Evolutionary conservation across 2,888 invertebrate species (phyloP).

Genomic region (Drosophila putrida): DNA sequence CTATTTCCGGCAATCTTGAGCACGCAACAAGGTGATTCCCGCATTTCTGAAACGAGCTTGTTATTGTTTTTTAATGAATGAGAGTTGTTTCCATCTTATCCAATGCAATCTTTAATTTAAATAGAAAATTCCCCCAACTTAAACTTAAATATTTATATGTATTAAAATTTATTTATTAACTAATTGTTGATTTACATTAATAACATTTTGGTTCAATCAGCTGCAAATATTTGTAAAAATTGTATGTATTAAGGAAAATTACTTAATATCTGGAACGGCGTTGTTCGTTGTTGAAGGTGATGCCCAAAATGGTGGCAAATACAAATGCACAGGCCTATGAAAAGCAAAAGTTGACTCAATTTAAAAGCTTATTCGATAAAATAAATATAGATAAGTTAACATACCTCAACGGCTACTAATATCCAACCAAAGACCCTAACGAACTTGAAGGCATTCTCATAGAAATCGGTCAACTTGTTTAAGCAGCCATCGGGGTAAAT

Average conservation of each 20-base stretch:
- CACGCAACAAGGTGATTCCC: background rate
- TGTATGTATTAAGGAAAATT: background rate
- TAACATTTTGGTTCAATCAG: slow-evolving; percentile 11
- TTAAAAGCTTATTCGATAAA: slow-evolving; percentile 25
- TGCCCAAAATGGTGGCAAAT: slow-evolving; percentile 93
- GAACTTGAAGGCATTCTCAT: slow-evolving; percentile 84
- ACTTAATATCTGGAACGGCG: slow-evolving; percentile 89
- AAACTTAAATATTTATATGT: background rate
- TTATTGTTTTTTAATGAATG: background rate
- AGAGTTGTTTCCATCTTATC: no score
- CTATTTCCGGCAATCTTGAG: background rate
- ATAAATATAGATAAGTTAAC: slow-evolving; percentile 41
- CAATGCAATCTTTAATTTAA: no score
- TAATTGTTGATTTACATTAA: slow-evolving; percentile 6
- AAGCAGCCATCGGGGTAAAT: slow-evolving; percentile 68
- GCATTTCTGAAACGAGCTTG: background rate
- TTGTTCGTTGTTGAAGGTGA: slow-evolving; percentile 93
- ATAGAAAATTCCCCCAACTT: no score
- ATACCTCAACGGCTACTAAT: slow-evolving; percentile 90
- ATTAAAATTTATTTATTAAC: slow-evolving; percentile 17
- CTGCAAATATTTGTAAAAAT: background rate
- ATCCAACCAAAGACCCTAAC: slow-evolving; percentile 89
- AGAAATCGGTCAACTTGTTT: slow-evolving; percentile 52
- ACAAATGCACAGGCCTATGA: slow-evolving; percentile 88
- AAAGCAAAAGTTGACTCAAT: slow-evolving; percentile 14